Percentiles rank a stretch among this genome's conserved stretches.
Evolutionary conservation across 2,113 vertebrate species (phyloP).

Genomic region (Rhinolophus ferrumequinum): DNA sequence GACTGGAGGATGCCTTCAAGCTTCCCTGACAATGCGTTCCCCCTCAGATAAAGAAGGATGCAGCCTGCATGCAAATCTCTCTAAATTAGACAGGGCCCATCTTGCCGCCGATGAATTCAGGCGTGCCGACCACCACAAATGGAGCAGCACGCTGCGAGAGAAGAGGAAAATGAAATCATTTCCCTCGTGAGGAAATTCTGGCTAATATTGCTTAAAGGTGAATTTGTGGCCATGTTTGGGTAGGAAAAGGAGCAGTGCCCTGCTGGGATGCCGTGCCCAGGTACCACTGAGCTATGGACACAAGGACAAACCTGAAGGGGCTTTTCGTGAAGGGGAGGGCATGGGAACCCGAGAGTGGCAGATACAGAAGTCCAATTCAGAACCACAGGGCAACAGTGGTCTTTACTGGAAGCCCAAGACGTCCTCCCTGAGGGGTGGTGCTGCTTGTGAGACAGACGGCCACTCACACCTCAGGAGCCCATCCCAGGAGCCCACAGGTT

Average conservation of each 20-base stretch:
- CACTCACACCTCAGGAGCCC: not conserved
- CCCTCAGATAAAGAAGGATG: slow-evolving; percentile 77
- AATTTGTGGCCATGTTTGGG: not conserved
- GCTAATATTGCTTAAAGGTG: not conserved
- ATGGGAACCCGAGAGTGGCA: not conserved
- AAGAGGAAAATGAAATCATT: not conserved
- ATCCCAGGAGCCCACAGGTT: not conserved
- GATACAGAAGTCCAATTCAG: not conserved
- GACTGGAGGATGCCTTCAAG: slow-evolving; percentile 78
- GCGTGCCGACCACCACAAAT: slow-evolving; percentile 44
- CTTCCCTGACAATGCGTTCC: slow-evolving; percentile 72
- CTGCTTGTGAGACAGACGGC: not conserved
- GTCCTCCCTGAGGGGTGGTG: not conserved
- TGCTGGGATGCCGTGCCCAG: not conserved
- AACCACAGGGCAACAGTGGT: not conserved
- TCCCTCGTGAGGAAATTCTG: not conserved
- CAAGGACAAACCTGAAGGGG: not conserved
- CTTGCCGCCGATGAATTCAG: not conserved
- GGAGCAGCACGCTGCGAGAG: not conserved
- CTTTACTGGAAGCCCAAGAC: not conserved
- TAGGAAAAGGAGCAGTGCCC: not conserved
- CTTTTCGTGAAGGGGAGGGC: not conserved
- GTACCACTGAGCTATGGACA: not conserved
- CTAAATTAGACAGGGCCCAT: slow-evolving; percentile 76
- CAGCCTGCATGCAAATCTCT: slow-evolving; percentile 83